Percentiles rank a stretch among this genome's conserved stretches.
phyloP scores from a whole-genome alignment of 2,888 invertebrate species.

The Acanthococcus lagerstroemiae region DNA sequence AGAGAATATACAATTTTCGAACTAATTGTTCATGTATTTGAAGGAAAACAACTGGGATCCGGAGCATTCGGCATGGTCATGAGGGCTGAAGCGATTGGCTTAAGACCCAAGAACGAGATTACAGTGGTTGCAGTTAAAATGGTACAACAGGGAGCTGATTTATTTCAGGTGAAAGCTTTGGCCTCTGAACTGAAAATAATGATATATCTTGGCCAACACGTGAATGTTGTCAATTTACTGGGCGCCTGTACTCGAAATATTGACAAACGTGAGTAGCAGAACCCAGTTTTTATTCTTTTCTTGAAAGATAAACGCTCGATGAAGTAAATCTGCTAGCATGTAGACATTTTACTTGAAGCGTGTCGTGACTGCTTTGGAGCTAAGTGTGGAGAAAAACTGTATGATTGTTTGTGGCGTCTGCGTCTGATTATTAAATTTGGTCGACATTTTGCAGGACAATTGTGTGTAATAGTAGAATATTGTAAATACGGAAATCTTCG shows the following conservation, averaged over 20 bases:
- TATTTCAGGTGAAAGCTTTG: constrained; percentile 71
- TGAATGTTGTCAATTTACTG: constrained; percentile 88
- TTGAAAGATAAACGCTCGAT: no score
- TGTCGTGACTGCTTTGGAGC: no score
- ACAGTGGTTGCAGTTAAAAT: constrained; percentile 89
- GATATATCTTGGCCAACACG: constrained; percentile 85
- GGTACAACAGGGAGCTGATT: constrained; percentile 79
- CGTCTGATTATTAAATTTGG: no score
- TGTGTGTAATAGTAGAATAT: no score
- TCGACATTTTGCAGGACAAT: no score
- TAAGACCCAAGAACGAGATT: constrained; percentile 59
- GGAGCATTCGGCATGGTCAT: constrained; percentile 93
- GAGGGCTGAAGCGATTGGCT: constrained; percentile 71
- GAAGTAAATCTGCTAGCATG: no score
- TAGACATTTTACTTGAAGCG: no score
- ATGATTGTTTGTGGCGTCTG: no score
- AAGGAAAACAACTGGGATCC: constrained; percentile 78
- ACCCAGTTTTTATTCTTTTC: no score
- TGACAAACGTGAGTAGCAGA: constrained; percentile 69
- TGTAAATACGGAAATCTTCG: no score
- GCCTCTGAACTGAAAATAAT: constrained; percentile 90
- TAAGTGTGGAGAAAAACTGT: no score
- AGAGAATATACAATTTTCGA: no score
- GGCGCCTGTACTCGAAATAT: constrained; percentile 89
- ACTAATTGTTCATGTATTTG: not conserved